Evolutionary conservation across 1,140 invertebrate genomes (phyloP).

Genomic region (Penaeus vannamei): DNA sequence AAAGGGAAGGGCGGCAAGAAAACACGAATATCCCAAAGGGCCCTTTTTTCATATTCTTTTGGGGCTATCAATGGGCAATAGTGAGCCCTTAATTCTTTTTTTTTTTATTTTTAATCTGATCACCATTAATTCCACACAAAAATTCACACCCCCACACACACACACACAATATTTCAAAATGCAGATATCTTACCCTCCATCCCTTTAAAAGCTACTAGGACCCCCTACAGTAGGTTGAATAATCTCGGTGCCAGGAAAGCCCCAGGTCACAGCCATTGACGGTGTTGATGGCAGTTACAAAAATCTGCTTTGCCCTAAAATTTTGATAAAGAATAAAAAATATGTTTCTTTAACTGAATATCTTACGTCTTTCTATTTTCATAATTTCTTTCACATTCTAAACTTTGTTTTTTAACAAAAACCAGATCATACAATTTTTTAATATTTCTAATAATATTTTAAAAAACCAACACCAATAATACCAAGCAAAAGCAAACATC

Average conservation of each 20-base stretch:
- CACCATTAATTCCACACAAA: not conserved
- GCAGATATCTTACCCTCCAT: constrained; percentile 74
- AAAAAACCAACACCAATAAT: constrained; percentile 49
- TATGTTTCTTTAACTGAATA: not conserved
- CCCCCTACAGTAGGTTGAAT: constrained; percentile 80
- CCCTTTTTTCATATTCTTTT: not conserved
- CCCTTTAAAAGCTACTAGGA: constrained; percentile 76
- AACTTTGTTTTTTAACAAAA: no score
- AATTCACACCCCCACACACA: not conserved
- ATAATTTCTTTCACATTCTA: no score
- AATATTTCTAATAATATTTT: no score
- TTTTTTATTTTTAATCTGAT: not conserved
- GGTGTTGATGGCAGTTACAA: constrained; percentile 75
- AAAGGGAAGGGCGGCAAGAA: no score
- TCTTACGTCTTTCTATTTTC: not conserved
- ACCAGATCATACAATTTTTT: no score
- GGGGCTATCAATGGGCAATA: no score
- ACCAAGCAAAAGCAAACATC: constrained; percentile 53
- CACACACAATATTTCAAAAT: not conserved
- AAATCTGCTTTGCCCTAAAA: constrained; percentile 74
- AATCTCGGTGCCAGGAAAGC: constrained; percentile 78
- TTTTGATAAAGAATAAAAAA: not conserved
- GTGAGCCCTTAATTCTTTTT: no score
- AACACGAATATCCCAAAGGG: no score
- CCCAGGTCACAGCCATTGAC: constrained; percentile 79